Base-by-base conservation (phyloP, 1,140 invertebrate species). In the Caenorhabditis tropicalis region DNA sequence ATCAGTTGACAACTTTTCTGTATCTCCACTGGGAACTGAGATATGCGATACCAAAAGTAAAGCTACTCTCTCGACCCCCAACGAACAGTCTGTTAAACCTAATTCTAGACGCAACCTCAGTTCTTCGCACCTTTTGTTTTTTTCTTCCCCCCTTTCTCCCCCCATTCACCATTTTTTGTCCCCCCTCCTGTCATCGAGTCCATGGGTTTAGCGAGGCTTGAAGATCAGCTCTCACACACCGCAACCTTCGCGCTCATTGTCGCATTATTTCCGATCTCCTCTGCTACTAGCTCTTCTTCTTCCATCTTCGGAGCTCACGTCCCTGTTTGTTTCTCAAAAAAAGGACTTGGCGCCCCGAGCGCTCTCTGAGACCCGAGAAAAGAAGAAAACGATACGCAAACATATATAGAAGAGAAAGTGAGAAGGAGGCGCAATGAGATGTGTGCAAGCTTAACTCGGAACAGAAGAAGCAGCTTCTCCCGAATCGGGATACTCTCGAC, bases 301-400 rank as follows among this genome's bases (percentile, higher is more conserved):
- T 43, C 21, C 36, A 5, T 65, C 31, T 65, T 19, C 58, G 58
- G 3, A 65, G 58, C 58, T 33, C 58, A 65, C 58, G 58, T 65
- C 58, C 36, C 36, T 74, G 65, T 74, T 74, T 74, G 65, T 43
- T 74, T 74, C 65, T 33, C 65, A 74, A 74, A 74, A 70, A 74
- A 74, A 12, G 65, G 19, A 51, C 49, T 51, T 16, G 16, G 49
- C 16, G 49, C 16, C 6, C 49, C 49, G 12, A n/a, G 15, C n/a
- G 15, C n/a, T 56, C 65, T 43, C 33, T 33, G 36, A 29, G 36
- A 12, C n/a, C 65, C 9, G 29, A 43, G 39, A 43, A 43, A 15
- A 36, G 60, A 74, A 74, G 65, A 74, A 74, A 74, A 74, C 65
- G 65, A 74, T 74, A 74, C 65, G 65, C 65, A 74, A 74, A 74